Evolutionary conservation across 2,113 vertebrate species (phyloP).

Genomic region (Cynoglossus semilaevis): DNA sequence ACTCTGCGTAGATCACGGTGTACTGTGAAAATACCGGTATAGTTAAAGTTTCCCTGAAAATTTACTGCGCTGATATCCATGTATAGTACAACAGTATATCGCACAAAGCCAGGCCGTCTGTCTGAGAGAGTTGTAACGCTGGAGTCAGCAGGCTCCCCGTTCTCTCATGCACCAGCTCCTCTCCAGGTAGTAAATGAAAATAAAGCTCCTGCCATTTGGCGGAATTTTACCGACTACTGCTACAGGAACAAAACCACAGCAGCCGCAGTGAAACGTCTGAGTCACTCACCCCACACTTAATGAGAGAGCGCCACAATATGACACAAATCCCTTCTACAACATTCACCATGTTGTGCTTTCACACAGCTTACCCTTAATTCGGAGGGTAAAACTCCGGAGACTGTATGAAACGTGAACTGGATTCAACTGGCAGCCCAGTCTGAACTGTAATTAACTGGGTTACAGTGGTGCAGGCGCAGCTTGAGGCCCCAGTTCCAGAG

Average conservation of each 20-base stretch:
- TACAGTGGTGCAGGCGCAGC: constrained; percentile 25
- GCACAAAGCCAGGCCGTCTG: constrained; percentile 21
- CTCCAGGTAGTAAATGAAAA: constrained; percentile 49
- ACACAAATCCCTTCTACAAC: constrained; percentile 24
- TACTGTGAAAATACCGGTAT: constrained; percentile 2
- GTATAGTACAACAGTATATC: not conserved
- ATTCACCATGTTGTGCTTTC: constrained; percentile 15
- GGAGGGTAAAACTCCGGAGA: constrained; percentile 16
- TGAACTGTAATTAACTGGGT: constrained; percentile 42
- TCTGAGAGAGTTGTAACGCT: constrained; percentile 32
- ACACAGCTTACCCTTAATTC: constrained; percentile 13
- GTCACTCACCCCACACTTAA: constrained; percentile 2
- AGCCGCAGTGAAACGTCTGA: constrained; percentile 42
- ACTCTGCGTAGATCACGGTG: constrained; percentile 12
- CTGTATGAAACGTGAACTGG: not conserved
- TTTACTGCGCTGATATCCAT: not conserved
- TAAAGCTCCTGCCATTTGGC: constrained; percentile 37
- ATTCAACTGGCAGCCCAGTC: constrained; percentile 12
- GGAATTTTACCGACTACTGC: constrained; percentile 24
- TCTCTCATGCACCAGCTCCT: constrained; percentile 12
- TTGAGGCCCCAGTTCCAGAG: constrained; percentile 32
- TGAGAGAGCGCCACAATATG: constrained; percentile 12
- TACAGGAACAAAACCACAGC: constrained; percentile 35
- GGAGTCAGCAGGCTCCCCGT: constrained; percentile 5
- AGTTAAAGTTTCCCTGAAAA: not conserved